Conservation (phyloP, 1,140 invertebrate species). For the Gryon sp. region DNA sequence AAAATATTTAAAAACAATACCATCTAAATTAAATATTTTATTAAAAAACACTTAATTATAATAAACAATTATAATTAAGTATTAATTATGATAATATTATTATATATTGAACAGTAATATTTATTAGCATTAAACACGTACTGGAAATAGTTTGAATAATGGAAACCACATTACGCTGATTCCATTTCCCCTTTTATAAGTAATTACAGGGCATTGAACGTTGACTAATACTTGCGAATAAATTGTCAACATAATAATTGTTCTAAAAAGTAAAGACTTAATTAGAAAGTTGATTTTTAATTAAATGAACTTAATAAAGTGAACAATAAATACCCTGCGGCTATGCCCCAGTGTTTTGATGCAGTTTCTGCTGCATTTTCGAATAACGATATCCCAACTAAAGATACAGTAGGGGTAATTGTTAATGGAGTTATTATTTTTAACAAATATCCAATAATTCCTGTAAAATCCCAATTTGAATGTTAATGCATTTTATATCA, state of each 20-base stretch:
- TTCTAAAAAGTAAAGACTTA: conserved; percentile 81
- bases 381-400: conserved; percentile 90
- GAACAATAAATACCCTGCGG: conserved; percentile 81
- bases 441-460: conserved; percentile 86
- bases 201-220: conserved; percentile 83
- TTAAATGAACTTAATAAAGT: background rate
- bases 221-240: conserved; percentile 90
- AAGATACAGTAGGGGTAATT: conserved; percentile 88
- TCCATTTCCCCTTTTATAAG: conserved; percentile 82
- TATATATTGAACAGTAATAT: background rate
- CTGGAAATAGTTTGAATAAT: conserved; percentile 90
- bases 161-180: conserved; percentile 83
- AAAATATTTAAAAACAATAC: conserved; percentile 18
- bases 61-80: no score
- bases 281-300: background rate
- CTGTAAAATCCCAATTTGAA: conserved; percentile 71
- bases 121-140: conserved; percentile 74
- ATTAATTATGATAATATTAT: no score
- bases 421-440: conserved; percentile 89
- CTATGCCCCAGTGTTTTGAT: conserved; percentile 90
- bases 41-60: no score
- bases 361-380: conserved; percentile 87
- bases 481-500: no score
- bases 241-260: conserved; percentile 87
- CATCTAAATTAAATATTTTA: no score